Base-by-base conservation (phyloP, 2,113 vertebrate genomes). In the Tychaedon coryphoeus region DNA sequence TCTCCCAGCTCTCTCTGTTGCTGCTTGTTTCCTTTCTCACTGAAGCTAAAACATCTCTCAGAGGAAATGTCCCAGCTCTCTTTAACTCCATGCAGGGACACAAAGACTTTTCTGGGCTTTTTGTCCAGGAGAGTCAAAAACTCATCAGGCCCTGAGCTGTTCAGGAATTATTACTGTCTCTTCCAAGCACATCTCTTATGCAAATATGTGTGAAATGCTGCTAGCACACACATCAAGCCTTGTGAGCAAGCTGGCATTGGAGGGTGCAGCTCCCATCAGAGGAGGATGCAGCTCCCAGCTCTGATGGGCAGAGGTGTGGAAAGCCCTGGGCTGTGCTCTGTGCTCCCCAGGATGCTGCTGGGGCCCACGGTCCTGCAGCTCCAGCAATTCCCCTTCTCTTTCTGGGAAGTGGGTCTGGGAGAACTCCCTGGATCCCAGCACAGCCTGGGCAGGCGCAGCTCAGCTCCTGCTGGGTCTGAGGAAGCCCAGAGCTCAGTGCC, bases 301-400 rank as follows among this genome's bases (percentile, higher is more conserved):
- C 42, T 19, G 31, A 26, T 31, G 28, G 70, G 34, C 12, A 0
- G 2, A 12, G n/a, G 31, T 29, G 28, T 70, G 61, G 28, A 13
- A 19, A 40, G 5, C n/a, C n/a, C n/a, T 0, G 0, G 67, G 50
- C 42, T 43, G 5, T 54, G 72, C 23, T 25, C 12, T 40, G 14
- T 36, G 43, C 54, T 66, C 45, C 75, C 34, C 33, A 34, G 69
- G 54, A 3, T 62, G 82, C 64, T 73, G 45, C 2, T 57, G 51
- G 2, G 2, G 31, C 26, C 31, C 15, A 0, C 0, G 14, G 14
- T 50, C 45, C 85, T 4, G 6, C 40, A 88, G 42, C 45, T 80
- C 51, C 81, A 79, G 53, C 5, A 11, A 22, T 64, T 92, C 48
- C 48, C 38, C 29, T 51, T 56, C 61, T 19, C 29, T 51, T 56